These are phyloP conservation scores for Magallana angulata DNA, from an alignment of 1,140 invertebrate genomes.

Conservation along the genomic window DNA sequence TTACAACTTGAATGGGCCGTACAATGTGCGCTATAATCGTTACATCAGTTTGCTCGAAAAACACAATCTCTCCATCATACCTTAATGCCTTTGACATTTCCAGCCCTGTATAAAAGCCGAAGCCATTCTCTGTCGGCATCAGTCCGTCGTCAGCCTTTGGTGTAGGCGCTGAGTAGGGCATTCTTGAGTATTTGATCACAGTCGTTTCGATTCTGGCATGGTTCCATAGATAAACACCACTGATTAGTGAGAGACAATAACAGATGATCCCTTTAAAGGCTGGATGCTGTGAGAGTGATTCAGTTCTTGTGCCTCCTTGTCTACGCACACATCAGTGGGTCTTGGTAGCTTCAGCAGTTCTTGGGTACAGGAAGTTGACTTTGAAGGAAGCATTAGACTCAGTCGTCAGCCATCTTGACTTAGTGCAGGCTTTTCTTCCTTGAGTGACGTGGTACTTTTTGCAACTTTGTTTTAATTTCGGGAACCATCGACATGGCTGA, in stretches of 20 bases:
- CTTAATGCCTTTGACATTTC: conserved; percentile 21
- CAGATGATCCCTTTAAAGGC: conserved; percentile 56
- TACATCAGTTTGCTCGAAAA: neutral
- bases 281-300: conserved; percentile 39
- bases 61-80: neutral
- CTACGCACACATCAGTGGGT: conserved; percentile 8
- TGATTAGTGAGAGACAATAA: conserved; percentile 52
- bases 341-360: conserved; percentile 2
- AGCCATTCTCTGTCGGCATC: neutral
- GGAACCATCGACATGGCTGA: conserved; percentile 37
- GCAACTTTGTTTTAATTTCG: conserved; percentile 37
- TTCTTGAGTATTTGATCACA: conserved; percentile 20
- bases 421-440: conserved; percentile 23
- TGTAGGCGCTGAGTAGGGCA: neutral
- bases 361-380: conserved; percentile 25
- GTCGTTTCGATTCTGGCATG: conserved; percentile 12
- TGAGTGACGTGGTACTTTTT: conserved; percentile 12
- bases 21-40: neutral
- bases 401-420: conserved; percentile 38
- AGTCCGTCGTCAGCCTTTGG: neutral
- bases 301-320: conserved; percentile 50
- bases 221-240: conserved; percentile 37
- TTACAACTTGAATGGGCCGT: neutral
- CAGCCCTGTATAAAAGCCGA: neutral
- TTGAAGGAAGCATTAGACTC: conserved; percentile 37